These are phyloP conservation scores for Onchidella celtica DNA, from an alignment of 2,888 invertebrate species.

Conservation along the genomic window DNA sequence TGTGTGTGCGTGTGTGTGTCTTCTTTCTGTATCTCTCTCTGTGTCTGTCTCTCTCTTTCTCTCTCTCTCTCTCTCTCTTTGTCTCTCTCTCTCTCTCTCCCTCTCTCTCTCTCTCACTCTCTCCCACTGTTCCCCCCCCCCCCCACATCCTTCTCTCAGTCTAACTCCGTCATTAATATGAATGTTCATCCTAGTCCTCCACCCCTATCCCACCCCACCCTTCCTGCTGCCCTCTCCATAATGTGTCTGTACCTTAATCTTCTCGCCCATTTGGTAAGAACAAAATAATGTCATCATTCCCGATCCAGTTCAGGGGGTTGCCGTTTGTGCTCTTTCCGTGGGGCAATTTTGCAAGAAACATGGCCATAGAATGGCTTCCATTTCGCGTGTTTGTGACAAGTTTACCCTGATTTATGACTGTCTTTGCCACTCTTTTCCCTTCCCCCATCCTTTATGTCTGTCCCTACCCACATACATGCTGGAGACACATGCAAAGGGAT, in stretches of 20 bases:
- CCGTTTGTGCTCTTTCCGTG: not conserved
- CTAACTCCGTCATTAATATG: no score
- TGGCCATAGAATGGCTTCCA: constrained; percentile 4
- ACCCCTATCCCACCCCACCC: no score
- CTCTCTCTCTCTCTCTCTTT: not conserved
- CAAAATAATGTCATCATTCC: no score
- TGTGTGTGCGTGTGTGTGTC: not conserved
- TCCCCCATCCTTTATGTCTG: no score
- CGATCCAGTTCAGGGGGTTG: constrained; percentile 9
- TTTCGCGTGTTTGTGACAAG: not conserved
- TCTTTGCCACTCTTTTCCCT: not conserved
- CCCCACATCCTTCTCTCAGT: no score
- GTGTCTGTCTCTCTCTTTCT: not conserved
- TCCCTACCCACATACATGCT: no score
- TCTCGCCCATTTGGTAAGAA: no score
- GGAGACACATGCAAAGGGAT: no score
- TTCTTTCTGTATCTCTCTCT: not conserved
- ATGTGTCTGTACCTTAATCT: no score
- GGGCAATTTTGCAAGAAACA: not conserved
- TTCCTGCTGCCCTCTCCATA: no score
- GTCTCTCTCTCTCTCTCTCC: not conserved
- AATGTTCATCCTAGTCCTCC: no score
- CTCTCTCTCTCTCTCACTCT: not conserved
- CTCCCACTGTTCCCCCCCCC: not conserved
- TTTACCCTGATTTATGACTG: not conserved